Conservation (phyloP, 2,113 vertebrate genomes). For the Cottus gobio region DNA sequence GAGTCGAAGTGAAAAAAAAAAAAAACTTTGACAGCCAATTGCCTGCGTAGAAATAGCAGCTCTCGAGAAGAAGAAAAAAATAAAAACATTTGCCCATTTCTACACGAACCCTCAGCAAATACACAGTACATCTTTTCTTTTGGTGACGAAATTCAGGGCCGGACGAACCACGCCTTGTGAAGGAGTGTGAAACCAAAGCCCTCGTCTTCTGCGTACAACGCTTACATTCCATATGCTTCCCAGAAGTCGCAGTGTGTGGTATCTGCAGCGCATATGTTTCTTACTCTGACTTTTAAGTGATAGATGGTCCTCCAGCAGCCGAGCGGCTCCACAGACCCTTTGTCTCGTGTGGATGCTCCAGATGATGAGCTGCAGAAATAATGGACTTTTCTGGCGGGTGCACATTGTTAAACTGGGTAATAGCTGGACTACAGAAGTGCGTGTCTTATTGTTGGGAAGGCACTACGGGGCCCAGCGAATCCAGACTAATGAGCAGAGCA, state of each 20-base stretch:
- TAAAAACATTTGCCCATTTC: background rate
- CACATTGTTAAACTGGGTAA: conserved; percentile 71
- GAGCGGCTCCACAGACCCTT: conserved; percentile 60
- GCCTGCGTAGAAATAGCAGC: no score
- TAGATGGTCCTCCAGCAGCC: conserved; percentile 57
- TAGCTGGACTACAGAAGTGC: conserved; percentile 63
- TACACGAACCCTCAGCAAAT: background rate
- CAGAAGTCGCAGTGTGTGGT: conserved; percentile 4
- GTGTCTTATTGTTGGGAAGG: conserved; percentile 57
- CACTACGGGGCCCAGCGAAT: conserved; percentile 51
- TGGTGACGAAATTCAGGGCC: no score
- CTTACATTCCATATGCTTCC: conserved; percentile 5
- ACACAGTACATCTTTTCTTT: no score
- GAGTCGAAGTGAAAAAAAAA: background rate
- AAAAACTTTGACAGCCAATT: background rate
- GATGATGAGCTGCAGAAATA: conserved; percentile 79
- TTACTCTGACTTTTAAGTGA: conserved; percentile 62
- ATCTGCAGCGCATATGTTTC: conserved; percentile 45
- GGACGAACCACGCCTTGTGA: background rate
- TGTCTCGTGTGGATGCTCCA: conserved; percentile 70
- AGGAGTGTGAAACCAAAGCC: background rate
- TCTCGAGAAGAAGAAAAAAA: background rate
- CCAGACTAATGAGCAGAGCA: conserved; percentile 73
- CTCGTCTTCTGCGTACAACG: background rate
- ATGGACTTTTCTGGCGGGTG: conserved; percentile 76